Evolutionary conservation across 2,888 invertebrate species (phyloP).

Genomic region (Salpingus planirostris): DNA sequence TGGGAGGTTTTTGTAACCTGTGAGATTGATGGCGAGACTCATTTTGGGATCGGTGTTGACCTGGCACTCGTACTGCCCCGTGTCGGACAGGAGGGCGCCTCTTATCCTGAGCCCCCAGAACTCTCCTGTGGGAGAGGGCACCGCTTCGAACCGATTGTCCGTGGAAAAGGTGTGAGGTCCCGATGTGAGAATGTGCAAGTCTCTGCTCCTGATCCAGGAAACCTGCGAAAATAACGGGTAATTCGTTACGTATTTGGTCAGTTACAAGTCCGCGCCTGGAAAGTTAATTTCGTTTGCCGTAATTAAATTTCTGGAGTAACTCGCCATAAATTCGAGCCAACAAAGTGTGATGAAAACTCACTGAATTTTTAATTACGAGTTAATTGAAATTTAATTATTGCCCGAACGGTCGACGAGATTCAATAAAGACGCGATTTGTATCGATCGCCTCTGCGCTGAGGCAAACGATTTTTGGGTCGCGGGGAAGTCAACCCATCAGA

Average conservation of each 20-base stretch:
- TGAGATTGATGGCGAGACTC: slow-evolving; percentile 56
- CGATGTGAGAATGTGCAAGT: slow-evolving; percentile 62
- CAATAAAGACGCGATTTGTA: slow-evolving; percentile 8
- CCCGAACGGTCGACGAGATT: slow-evolving; percentile 4
- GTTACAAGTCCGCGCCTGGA: no score
- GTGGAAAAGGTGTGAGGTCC: slow-evolving; percentile 58
- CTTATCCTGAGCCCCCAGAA: slow-evolving; percentile 54
- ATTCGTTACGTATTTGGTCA: no score
- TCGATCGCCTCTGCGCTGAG: no score
- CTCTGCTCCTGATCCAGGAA: slow-evolving; percentile 63
- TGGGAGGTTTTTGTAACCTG: no score
- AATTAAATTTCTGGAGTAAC: slow-evolving; percentile 1
- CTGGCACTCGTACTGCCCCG: slow-evolving; percentile 66
- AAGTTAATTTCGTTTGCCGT: not conserved
- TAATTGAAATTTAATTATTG: slow-evolving; percentile 16
- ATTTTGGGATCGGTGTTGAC: slow-evolving; percentile 68
- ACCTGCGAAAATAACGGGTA: slow-evolving; percentile 50
- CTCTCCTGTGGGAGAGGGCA: slow-evolving; percentile 43
- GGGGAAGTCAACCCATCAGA: no score
- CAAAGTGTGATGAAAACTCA: slow-evolving; percentile 11
- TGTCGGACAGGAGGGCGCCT: slow-evolving; percentile 50
- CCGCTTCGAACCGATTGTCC: slow-evolving; percentile 55
- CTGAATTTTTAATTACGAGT: slow-evolving; percentile 15
- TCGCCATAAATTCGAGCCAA: slow-evolving; percentile 7
- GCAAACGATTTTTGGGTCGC: no score